Base-by-base conservation (phyloP, 2,113 vertebrate genomes). In the Zapornia atra region DNA sequence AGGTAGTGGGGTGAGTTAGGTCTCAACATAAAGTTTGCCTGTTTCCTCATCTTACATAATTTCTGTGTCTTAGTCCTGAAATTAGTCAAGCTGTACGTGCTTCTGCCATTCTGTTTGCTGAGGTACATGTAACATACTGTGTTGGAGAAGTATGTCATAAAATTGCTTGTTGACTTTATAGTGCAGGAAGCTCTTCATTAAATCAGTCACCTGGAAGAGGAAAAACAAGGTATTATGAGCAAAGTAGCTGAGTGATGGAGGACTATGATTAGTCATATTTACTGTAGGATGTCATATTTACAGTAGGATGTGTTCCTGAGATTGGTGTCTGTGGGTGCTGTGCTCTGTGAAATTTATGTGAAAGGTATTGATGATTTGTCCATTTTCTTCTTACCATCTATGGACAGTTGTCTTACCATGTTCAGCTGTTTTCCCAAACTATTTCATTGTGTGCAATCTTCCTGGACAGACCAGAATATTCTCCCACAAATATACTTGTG, bases 181-280 rank as follows among this genome's bases (percentile, higher is more conserved):
- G 22, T 64, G 59, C 88, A 80, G 86, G 86, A 95, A 96, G 66
- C 77, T 92, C 84, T 81, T 89, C 46, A 75, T 34, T 87, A 50
- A 78, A 86, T 92, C 90, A 91, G 50, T 78, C 51, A 68, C 34
- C 4, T 46, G 51, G 63, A 79, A 81, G 38, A 91, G 79, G 68
- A 88, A 95, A 92, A 90, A 22, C 53, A 61, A 70, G 31, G 18
- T 66, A 61, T 48, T 65, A 71, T 82, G 72, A 90, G 57, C 85
- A 75, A 96, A 93, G 86, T 40, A 88, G 48, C 88, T 95, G 95
- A 86, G 40, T 90, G 90, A 57, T 72, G n/a, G 48, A 88, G 42
- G 25, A 79, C 40, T 87, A 20, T 73, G 66, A 78, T 97, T 97
- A 97, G 66, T 96, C 95, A 96, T 96, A 88, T 93, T 96, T 95